phyloP scores from a whole-genome alignment of 1,140 invertebrate genomes.

The Drusus annulatus region DNA sequence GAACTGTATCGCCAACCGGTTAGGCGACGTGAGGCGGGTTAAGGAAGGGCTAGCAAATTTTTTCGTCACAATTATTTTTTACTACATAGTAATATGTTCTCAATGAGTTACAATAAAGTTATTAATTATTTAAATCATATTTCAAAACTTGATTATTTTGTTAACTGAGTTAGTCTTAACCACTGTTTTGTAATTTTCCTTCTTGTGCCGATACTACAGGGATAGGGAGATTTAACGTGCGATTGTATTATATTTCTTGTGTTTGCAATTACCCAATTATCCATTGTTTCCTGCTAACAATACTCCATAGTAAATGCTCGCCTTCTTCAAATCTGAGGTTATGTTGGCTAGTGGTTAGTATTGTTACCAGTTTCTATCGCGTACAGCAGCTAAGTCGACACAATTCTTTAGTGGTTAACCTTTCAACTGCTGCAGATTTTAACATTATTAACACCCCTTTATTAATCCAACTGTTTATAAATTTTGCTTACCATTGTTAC shows the following conservation, averaged over 20 bases:
- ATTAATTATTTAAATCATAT: too few relatives aligned
- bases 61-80: too few relatives aligned
- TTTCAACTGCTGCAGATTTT: background rate
- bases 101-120: too few relatives aligned
- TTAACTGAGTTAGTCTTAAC: background rate
- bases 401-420: constrained; percentile 3
- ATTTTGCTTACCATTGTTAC: too few relatives aligned
- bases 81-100: too few relatives aligned
- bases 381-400: background rate
- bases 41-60: background rate
- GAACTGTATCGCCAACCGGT: too few relatives aligned
- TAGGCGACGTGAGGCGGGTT: too few relatives aligned
- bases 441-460: too few relatives aligned
- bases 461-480: too few relatives aligned
- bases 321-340: constrained; percentile 12
- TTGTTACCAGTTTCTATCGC: background rate
- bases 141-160: background rate
- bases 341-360: background rate
- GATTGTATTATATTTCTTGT: constrained; percentile 36
- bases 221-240: constrained; percentile 15
- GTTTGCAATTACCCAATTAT: constrained; percentile 39
- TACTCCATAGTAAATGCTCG: constrained; percentile 23
- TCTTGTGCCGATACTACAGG: background rate
- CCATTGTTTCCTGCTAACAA: constrained; percentile 32
- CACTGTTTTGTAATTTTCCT: constrained; percentile 15